Percentiles rank a stretch among this genome's conserved stretches.
Conservation (phyloP, 2,888 invertebrate genomes). For the Laothoe populi region DNA sequence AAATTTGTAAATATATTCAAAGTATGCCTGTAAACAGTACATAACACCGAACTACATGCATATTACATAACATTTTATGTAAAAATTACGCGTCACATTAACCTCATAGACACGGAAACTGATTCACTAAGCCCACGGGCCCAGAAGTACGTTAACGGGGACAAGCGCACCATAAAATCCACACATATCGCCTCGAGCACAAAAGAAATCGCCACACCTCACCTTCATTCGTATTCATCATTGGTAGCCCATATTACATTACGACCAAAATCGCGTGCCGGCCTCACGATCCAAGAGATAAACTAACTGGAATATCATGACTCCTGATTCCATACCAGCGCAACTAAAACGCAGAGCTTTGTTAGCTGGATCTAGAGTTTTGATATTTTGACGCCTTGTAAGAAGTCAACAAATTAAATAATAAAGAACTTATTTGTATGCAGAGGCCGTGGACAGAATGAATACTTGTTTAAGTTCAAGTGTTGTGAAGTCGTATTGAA, state of each 20-base stretch:
- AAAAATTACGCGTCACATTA: slow-evolving; percentile 20
- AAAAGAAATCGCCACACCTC: slow-evolving; percentile 67
- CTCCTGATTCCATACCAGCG: slow-evolving; percentile 34
- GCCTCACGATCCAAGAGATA: slow-evolving; percentile 66
- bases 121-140: slow-evolving; percentile 39
- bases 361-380: slow-evolving; percentile 48
- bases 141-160: slow-evolving; percentile 39
- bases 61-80: slow-evolving; percentile 23
- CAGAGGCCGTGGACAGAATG: slow-evolving; percentile 58
- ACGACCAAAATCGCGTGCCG: slow-evolving; percentile 74
- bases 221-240: slow-evolving; percentile 73
- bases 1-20: too few species aligned
- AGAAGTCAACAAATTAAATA: slow-evolving; percentile 74
- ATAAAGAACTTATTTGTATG: slow-evolving; percentile 71
- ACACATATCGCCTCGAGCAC: slow-evolving; percentile 47
- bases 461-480: slow-evolving; percentile 51
- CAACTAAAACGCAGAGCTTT: slow-evolving; percentile 38
- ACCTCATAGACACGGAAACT: slow-evolving; percentile 26
- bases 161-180: slow-evolving; percentile 42
- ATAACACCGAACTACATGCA: not conserved
- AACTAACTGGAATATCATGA: slow-evolving; percentile 54
- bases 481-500: slow-evolving; percentile 49
- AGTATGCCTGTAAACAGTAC: too few species aligned
- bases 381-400: slow-evolving; percentile 75
- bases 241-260: slow-evolving; percentile 75